Base-by-base conservation (phyloP, 2,888 invertebrate species). In the Anthrax anthrax region DNA sequence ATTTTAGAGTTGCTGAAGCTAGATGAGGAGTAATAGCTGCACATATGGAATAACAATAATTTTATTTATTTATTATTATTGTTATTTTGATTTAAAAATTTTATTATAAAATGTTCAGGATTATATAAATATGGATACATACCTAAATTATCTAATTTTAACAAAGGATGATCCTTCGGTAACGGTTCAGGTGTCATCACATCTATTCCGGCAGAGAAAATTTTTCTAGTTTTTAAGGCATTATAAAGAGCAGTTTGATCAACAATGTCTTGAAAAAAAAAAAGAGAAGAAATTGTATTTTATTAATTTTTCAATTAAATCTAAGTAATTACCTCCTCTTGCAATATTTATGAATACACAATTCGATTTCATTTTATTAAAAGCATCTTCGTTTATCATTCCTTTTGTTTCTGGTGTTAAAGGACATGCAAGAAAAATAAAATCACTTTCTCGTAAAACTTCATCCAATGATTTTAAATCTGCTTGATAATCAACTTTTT, bases 151-250 rank as follows among this genome's bases (percentile, higher is more conserved):
- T 81, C 76, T 27, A 94, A 64, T 37, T 73, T 76, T 2, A 88
- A 61, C 2, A 96, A 70, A 38, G 84, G 83, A 65, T 89, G 80
- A 62, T 84, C 77, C 2, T 75, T 68, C 0, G 92, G 88, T 42
- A 96, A 63, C 0, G 96, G 96, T 63, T 96, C 95, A 0, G 95
- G 94, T 0, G 80, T 79, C 58, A 84, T 89, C 2, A 96, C 95
- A 63, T 96, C 96, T 2, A 96, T 71, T 0, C 92, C 95, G 3
- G 95, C 95, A 0, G 84, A 86, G 59, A 80, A 82, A 47, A 95
- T 92, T 51, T 74, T 72, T 0, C 78, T 76, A 32, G 69, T 72
- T 56, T 78, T 78, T 43, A 96, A 67, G 0, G 92, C 92, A 39
- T 77, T 73, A 46, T 83, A 76, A 16, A 96, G 67, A 44, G 84